Evolutionary conservation across 2,797 vertebrate species (phyloP).

Genomic region (Poeciliopsis paucimaculata): DNA sequence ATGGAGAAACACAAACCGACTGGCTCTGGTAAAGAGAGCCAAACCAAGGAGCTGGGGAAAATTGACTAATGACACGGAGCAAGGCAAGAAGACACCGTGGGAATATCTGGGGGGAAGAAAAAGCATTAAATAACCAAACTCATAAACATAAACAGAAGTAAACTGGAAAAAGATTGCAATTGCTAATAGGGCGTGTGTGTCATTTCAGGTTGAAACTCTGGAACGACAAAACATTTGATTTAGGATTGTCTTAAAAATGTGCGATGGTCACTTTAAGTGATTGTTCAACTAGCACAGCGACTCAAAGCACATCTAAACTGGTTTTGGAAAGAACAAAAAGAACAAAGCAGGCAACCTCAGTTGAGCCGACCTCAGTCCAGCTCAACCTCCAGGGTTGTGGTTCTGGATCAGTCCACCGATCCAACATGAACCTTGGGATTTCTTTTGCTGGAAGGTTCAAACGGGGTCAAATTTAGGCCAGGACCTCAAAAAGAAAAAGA

Average conservation of each 20-base stretch:
- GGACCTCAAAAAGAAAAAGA: background rate
- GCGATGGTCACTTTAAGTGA: background rate
- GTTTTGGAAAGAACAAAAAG: background rate
- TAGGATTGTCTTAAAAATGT: background rate
- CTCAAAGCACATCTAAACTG: background rate
- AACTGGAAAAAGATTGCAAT: too few relatives aligned
- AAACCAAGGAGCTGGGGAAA: background rate
- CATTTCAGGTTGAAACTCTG: background rate
- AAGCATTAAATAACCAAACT: background rate
- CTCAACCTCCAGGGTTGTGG: background rate
- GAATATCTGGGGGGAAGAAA: background rate
- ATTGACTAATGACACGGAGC: background rate
- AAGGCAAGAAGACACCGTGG: background rate
- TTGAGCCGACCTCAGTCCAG: background rate
- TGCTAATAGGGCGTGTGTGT: too few relatives aligned
- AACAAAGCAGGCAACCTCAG: background rate
- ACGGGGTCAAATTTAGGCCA: background rate
- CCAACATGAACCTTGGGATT: background rate
- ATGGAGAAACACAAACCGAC: background rate
- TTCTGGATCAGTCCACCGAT: background rate
- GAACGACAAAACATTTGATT: background rate
- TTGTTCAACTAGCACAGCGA: background rate
- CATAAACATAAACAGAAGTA: background rate
- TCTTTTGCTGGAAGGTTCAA: background rate
- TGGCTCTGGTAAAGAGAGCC: background rate